A percentile compares a stretch with the other conserved stretches of the same genome.
Conservation (phyloP, 2,113 vertebrate species). For the Tachycineta bicolor region DNA sequence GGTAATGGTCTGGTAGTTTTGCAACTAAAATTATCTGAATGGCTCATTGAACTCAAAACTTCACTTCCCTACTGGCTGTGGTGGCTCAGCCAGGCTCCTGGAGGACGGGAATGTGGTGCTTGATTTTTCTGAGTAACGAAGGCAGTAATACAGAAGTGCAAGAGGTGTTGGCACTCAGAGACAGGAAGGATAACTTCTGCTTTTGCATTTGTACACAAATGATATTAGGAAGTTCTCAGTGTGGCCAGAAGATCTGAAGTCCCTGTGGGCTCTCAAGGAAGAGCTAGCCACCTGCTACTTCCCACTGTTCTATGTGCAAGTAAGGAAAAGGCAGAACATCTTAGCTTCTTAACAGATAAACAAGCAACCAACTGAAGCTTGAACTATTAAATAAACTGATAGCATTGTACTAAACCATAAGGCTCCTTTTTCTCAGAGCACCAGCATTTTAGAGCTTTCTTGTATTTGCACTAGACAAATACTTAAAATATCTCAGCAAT, state of each 20-base stretch:
- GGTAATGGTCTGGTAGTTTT: background rate
- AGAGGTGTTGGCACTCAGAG: accelerated
- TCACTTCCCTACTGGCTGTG: background rate
- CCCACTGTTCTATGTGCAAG: background rate
- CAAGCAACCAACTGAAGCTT: background rate
- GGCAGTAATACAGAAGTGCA: background rate
- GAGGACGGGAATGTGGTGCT: background rate
- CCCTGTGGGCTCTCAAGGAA: background rate
- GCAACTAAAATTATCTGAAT: background rate
- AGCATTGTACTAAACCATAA: background rate
- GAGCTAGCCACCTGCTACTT: background rate
- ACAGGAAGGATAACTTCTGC: background rate
- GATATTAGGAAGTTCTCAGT: background rate
- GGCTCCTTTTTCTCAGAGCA: background rate
- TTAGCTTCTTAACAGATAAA: background rate
- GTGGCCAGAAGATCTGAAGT: background rate
- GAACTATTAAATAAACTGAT: background rate
- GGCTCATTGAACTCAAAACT: background rate
- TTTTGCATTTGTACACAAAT: background rate
- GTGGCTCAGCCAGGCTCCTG: background rate
- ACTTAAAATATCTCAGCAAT: constrained; percentile 49
- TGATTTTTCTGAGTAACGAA: background rate
- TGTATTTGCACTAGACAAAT: constrained; percentile 49
- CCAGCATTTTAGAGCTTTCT: background rate
- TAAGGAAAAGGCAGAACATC: background rate